These are phyloP conservation scores for Psilanteris sp. DNA, from an alignment of 1,140 invertebrate genomes.

Conservation along the genomic window DNA sequence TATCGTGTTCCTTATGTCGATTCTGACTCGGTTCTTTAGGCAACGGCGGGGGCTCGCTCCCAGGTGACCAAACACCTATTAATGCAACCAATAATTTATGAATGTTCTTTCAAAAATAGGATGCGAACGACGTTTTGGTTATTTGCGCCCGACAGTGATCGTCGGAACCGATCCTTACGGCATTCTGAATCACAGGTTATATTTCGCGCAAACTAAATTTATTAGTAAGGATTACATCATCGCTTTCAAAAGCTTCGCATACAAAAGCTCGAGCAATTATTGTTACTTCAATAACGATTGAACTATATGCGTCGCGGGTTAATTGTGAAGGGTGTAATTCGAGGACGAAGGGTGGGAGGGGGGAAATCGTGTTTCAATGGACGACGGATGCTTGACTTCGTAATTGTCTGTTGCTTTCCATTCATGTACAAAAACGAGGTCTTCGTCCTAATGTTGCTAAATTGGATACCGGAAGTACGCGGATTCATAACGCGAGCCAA, in stretches of 20 bases:
- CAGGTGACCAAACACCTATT: conserved; percentile 80
- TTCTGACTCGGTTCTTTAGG: conserved; percentile 79
- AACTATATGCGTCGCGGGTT: too few relatives aligned
- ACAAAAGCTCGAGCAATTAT: conserved; percentile 7
- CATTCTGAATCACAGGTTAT: conserved; percentile 32
- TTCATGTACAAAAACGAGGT: conserved; percentile 61
- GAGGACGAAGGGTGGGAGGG: too few relatives aligned
- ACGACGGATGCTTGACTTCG: too few relatives aligned
- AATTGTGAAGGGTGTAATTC: too few relatives aligned
- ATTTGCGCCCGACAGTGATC: too few relatives aligned
- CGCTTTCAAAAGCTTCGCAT: conserved; percentile 27
- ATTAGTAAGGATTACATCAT: conserved; percentile 31
- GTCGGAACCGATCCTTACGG: conserved; percentile 5
- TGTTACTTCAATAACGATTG: too few relatives aligned
- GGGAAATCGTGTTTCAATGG: too few relatives aligned
- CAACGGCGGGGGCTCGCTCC: conserved; percentile 73
- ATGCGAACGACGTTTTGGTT: too few relatives aligned
- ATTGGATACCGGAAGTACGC: conserved; percentile 47
- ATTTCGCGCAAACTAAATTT: conserved; percentile 26
- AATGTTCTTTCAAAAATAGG: conserved; percentile 1
- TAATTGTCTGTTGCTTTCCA: too few relatives aligned
- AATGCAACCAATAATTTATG: conserved; percentile 31
- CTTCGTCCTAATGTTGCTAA: conserved; percentile 64
- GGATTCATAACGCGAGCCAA: conserved; percentile 62
- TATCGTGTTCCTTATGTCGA: conserved; percentile 69